These are phyloP conservation scores for Pseudonaja textilis DNA, from an alignment of 2,113 vertebrate genomes.

Conservation along the genomic window DNA sequence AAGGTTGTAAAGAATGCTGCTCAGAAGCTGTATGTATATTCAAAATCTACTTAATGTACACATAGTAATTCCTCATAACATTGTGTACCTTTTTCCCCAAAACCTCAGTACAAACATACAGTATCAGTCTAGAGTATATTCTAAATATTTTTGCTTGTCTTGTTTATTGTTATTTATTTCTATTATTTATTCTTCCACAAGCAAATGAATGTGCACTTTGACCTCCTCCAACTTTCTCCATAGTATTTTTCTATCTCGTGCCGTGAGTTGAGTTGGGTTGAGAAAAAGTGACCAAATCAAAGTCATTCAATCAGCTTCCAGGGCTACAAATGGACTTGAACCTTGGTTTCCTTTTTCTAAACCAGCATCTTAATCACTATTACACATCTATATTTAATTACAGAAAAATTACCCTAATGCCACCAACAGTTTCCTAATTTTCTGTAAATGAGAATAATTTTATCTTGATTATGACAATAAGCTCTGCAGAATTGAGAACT, in stretches of 20 bases:
- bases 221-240: background rate
- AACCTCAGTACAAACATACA: slow-evolving; percentile 33
- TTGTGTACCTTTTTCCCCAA: slow-evolving; percentile 27
- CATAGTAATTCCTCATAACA: slow-evolving; percentile 28
- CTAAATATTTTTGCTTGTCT: slow-evolving; percentile 42
- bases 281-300: background rate
- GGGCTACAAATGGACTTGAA: background rate
- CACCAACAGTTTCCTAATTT: slow-evolving; percentile 3
- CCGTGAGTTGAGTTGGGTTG: background rate
- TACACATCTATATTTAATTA: slow-evolving; percentile 40
- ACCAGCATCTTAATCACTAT: background rate
- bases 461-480: slow-evolving; percentile 29
- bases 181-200: background rate
- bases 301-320: background rate
- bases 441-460: background rate
- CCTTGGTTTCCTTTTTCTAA: background rate
- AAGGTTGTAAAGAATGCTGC: background rate
- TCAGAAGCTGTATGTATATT: background rate
- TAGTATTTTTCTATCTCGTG: background rate
- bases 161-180: background rate
- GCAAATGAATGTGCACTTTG: background rate
- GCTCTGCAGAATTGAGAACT: background rate
- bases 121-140: slow-evolving; percentile 25
- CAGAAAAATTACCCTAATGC: slow-evolving; percentile 43
- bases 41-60: background rate